phyloP scores from a whole-genome alignment of 2,113 vertebrate species.

The Notiomystis cincta region DNA sequence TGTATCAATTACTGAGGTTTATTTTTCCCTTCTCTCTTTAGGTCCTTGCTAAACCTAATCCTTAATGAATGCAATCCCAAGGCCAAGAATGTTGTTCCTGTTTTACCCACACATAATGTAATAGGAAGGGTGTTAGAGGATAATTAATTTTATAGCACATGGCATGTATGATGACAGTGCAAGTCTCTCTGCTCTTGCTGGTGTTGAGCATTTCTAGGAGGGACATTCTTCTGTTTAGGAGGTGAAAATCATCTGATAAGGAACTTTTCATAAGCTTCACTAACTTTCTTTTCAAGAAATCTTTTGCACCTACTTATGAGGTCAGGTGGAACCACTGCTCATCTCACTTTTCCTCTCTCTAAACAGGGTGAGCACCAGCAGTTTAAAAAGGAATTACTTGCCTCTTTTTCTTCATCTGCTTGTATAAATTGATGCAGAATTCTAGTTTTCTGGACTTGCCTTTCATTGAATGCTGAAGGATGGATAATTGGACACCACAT shows the following conservation, averaged over 20 bases:
- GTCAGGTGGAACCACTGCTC: neutral
- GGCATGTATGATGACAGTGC: neutral
- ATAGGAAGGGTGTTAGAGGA: neutral
- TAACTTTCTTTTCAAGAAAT: neutral
- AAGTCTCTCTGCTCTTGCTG: neutral
- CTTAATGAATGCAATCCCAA: neutral
- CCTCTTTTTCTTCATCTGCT: neutral
- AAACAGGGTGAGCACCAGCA: neutral
- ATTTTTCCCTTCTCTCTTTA: neutral
- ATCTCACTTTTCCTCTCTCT: neutral
- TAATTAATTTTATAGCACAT: neutral
- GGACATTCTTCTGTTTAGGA: neutral
- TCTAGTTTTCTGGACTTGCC: neutral
- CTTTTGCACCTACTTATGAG: neutral
- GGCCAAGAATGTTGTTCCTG: neutral
- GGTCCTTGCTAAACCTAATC: neutral
- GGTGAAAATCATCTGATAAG: neutral
- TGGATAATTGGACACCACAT: neutral
- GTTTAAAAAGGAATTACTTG: neutral
- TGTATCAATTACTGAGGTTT: neutral
- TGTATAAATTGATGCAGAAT: neutral
- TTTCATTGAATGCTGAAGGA: neutral
- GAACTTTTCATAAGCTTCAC: neutral
- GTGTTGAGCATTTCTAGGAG: neutral
- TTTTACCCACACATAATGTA: neutral